phyloP scores from a whole-genome alignment of 2,797 vertebrate species.

The Artibeus lituratus region DNA sequence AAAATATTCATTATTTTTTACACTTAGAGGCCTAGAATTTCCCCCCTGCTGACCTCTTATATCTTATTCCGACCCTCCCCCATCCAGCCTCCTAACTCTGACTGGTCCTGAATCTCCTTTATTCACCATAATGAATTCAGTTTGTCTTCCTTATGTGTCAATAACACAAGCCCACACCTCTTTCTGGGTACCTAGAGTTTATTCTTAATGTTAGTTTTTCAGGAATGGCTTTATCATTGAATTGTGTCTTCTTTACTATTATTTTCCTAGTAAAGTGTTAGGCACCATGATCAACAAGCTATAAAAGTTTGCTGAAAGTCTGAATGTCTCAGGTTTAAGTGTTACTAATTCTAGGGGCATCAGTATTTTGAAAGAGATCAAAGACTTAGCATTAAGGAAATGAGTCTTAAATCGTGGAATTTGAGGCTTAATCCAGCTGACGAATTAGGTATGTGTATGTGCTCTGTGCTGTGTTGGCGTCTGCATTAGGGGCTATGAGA shows the following conservation, averaged over 20 bases:
- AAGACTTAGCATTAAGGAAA: slow-evolving; percentile 9
- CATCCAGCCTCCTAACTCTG: not conserved
- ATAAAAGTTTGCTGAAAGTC: not conserved
- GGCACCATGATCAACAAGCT: not conserved
- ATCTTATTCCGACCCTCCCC: not conserved
- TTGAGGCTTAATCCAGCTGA: not conserved
- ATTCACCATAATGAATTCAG: not conserved
- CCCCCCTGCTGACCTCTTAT: not conserved
- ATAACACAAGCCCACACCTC: not conserved
- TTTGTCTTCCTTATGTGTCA: not conserved
- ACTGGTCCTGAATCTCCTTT: not conserved
- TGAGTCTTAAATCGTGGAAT: not conserved
- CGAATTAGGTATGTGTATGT: not conserved
- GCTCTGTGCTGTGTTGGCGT: not conserved
- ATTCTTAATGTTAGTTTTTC: not conserved
- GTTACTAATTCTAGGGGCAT: not conserved
- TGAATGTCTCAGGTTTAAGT: not conserved
- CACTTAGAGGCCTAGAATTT: not conserved
- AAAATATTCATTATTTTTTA: not conserved
- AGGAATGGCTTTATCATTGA: not conserved
- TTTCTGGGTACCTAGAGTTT: not conserved
- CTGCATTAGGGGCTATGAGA: not conserved
- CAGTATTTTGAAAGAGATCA: slow-evolving; percentile 9
- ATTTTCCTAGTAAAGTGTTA: not conserved
- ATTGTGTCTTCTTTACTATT: not conserved